Base-by-base conservation (phyloP, 2,797 vertebrate species). In the Parambassis ranga region DNA sequence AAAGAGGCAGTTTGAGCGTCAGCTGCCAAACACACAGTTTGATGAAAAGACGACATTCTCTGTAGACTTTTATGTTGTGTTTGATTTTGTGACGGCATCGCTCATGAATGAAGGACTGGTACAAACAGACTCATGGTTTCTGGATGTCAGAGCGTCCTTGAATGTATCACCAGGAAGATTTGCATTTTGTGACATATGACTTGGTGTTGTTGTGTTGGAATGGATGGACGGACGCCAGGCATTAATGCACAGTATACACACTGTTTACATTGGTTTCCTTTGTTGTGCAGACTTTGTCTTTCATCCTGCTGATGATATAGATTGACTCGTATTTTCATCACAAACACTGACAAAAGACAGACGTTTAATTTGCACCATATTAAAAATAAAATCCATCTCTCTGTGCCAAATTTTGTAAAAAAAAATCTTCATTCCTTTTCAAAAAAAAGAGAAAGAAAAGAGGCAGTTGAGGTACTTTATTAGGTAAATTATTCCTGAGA, bases 401-500 rank as follows among this genome's bases (percentile, higher is more conserved):
- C 60, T 49, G 16, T 57, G 35, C 23, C 26, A 28, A 28, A 44
- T 44, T 19, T 53, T 32, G 26, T 20, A 50, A 20, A 32, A 33
- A 7, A 53, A 31, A 65, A 8, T 43, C 26, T 58, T 60, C 1
- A 16, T 19, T 51, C 16, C 2, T 20, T 61, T 43, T 55, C 13
- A 46, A n/a, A 52, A 57, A 36, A 49, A 46, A 46, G n/a, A 52
- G 57, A 36, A 49, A 46, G 46, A n/a, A 52, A 37, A 24, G 31
- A 14, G 7, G 32, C 46, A 18, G 26, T 51, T 62, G 62, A 73
- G 69, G 72, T 83, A 82, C 77, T 82, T 85, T 73, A 83, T 81
- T 81, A 76, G 72, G 60, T 53, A 75, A 84, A 85, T 82, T 67
- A 86, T 81, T 79, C 53, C 69, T 75, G 72, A 77, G 79, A 67